Base-by-base conservation (phyloP, 2,113 vertebrate species). In the Corvus cornix region DNA sequence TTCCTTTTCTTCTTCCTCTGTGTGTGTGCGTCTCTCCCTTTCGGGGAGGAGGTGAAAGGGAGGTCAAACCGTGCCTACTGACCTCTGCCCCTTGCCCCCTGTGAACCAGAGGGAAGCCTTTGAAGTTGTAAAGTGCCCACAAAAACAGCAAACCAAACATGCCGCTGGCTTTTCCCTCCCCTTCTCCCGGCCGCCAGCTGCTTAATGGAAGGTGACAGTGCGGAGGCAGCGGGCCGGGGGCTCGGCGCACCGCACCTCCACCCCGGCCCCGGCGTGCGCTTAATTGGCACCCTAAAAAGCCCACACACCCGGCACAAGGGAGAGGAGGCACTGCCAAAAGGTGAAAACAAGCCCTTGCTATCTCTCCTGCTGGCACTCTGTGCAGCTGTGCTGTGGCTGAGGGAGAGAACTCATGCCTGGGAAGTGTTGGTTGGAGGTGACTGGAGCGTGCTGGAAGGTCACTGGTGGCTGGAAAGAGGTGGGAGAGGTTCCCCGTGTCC, bases 51-150 rank as follows among this genome's bases (percentile, higher is more conserved):
- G 95, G 97, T 96, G 90, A 97, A 95, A 94, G 74, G 51, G 89
- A 97, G 97, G 96, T 96, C 96, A 94, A 96, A 81, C 80, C 2
- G 49, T 95, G 96, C 87, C 95, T 77, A 35, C 39, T 64, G 92
- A 90, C 97, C 95, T 93, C 88, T 97, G 87, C 89, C 77, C 96
- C 94, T 94, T 95, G 96, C 84, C 96, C 93, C 88, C 93, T 95
- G 90, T 95, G 97, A 98, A 96, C 95, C 72, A 91, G 82, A 72
- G 79, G 91, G 73, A 89, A 95, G 55, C 66, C 97, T 98, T 97
- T 96, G 97, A 97, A 97, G 95, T 95, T 52, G 51, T 60, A 20
- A 93, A 89, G 70, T 87, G 76, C 89, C 92, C 81, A 86, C 91
- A 66, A 93, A 96, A 96, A 94, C 95, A 93, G 93, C 95, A 96